Evolutionary conservation across 2,797 vertebrate genomes (phyloP).

Genomic region (Tapera naevia): DNA sequence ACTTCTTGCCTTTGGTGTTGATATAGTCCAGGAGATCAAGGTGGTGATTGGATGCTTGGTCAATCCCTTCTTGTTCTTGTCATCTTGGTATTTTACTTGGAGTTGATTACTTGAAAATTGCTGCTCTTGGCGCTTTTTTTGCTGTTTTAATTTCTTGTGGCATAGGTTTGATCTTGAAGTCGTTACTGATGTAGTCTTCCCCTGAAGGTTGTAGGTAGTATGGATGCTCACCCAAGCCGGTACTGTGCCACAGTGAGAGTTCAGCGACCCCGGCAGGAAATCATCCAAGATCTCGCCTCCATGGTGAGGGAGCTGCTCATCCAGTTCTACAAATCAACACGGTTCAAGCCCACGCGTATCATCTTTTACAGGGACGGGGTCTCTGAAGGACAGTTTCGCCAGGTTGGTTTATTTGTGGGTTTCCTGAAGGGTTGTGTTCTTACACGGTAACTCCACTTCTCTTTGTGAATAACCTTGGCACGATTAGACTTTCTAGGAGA

Average conservation of each 20-base stretch:
- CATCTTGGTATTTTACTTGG: not conserved
- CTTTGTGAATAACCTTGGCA: not conserved
- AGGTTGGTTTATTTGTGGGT: slow-evolving; percentile 76
- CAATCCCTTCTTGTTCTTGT: not conserved
- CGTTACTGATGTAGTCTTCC: not conserved
- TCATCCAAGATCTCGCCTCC: slow-evolving; percentile 95
- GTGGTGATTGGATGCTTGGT: not conserved
- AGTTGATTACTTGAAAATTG: not conserved
- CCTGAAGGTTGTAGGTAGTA: slow-evolving; percentile 94
- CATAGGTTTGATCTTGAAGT: not conserved
- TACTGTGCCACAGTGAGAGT: slow-evolving; percentile 98
- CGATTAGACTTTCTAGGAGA: not conserved
- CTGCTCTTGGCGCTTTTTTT: not conserved
- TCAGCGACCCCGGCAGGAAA: slow-evolving; percentile 95
- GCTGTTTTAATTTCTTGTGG: not conserved
- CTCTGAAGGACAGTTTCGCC: slow-evolving; percentile 97
- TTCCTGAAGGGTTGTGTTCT: not conserved
- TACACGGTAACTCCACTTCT: accelerated
- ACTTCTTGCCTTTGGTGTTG: not conserved
- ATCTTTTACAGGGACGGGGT: slow-evolving; percentile 98
- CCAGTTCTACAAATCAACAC: slow-evolving; percentile 98
- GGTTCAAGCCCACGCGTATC: slow-evolving; percentile 97
- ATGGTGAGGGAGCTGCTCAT: slow-evolving; percentile 98
- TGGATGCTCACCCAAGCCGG: slow-evolving; percentile 97
- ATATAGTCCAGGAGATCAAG: not conserved